Evolutionary conservation across 2,797 vertebrate species (phyloP), one percentile per base, ranked within the genome.

Genomic region (Mionectes olivaceus): DNA sequence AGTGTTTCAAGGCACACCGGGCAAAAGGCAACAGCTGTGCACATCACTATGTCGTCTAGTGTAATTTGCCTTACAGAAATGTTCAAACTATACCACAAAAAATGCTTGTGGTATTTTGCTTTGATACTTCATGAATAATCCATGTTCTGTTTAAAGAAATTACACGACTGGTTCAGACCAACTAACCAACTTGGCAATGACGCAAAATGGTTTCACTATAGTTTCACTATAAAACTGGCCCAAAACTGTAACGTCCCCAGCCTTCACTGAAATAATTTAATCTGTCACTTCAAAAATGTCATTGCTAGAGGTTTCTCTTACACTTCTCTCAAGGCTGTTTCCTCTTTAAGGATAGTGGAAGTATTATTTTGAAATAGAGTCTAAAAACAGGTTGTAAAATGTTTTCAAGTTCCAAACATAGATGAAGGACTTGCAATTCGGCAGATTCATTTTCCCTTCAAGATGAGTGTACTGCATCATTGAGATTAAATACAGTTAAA

Each of bases 341-440:
- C 44, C n/a, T 78, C 52, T 89, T 64, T 68, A 74, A 63, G 59
- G 28, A 35, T 6, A 74, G 11, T 19, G 11, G 44, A 89, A 84
- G 11, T 15, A 60, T 76, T 87, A 67, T 67, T 83, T 85, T 94
- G 78, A 92, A 92, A 93, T 74, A 79, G n/a, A 77, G 49, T 85
- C 84, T 57, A 47, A 93, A 94, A 89, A 89, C 13, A 87, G 44
- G 23, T 32, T 87, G 52, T 52, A 89, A 96, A 96, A 89, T 30
- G 7, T 93, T 92, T 87, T 82, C 59, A 92, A 43, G 65, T 86
- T 84, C 27, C 53, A 35, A 92, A 55, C 39, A 73, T 59, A 76
- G 17, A 90, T 39, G 17, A 92, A 79, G 70, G 35, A 63, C 67
- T 82, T 73, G 16, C 23, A 89, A 73, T 82, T 46, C 59, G 43